A percentile compares a stretch with the other conserved stretches of the same genome.
phyloP scores from a whole-genome alignment of 2,113 vertebrate genomes.

The Atrichornis clamosus region DNA sequence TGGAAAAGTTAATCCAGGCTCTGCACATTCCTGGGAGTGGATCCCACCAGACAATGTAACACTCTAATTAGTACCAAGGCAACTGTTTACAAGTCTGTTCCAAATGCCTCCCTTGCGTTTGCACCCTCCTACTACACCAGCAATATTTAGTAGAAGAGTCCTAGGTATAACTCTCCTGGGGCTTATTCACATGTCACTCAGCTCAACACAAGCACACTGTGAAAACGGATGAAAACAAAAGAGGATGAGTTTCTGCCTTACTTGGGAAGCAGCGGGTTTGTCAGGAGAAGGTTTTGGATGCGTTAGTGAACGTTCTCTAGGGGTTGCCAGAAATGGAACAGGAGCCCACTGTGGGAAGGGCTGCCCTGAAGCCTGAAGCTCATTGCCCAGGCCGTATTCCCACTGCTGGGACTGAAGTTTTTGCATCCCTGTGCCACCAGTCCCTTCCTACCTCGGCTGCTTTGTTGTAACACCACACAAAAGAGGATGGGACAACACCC shows the following conservation, averaged over 20 bases:
- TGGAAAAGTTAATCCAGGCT: conserved; percentile 36
- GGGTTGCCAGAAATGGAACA: not conserved
- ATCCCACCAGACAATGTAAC: conserved; percentile 57
- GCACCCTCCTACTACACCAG: conserved; percentile 42
- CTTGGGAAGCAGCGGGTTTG: not conserved
- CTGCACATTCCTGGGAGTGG: conserved; percentile 22
- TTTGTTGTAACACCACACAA: rapidly evolving
- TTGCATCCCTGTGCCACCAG: too few species aligned
- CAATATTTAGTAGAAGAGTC: conserved; percentile 51
- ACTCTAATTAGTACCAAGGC: conserved; percentile 49
- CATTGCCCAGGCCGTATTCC: not conserved
- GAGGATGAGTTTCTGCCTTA: not conserved
- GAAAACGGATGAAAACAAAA: conserved; percentile 23
- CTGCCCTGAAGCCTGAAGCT: not conserved
- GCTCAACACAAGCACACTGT: conserved; percentile 13
- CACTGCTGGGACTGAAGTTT: not conserved
- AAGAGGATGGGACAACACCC: not conserved
- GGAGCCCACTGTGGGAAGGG: rapidly evolving
- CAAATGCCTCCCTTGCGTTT: conserved; percentile 48
- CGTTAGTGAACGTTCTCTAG: not conserved
- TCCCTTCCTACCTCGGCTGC: not conserved
- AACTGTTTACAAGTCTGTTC: conserved; percentile 62
- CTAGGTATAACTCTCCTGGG: conserved; percentile 48
- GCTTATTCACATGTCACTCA: conserved; percentile 46
- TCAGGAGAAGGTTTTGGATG: not conserved